A percentile compares a stretch with the other conserved stretches of the same genome.
Conservation (phyloP, 2,888 invertebrate species). For the Drosophila nr. perissopoda region DNA sequence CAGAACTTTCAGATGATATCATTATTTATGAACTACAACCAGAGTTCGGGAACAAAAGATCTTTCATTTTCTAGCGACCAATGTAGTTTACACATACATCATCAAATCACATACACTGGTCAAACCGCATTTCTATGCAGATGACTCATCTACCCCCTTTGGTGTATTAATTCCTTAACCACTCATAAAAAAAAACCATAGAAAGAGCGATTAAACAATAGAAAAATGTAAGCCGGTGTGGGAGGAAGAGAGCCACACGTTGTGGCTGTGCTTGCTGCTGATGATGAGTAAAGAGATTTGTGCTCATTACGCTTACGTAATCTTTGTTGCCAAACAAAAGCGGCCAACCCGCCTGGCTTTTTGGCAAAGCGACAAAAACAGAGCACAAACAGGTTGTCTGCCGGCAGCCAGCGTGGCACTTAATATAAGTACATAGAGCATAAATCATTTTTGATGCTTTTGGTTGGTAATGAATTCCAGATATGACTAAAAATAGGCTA, state of each 20-base stretch:
- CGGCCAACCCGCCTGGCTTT: conserved; percentile 1
- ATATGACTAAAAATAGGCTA: neutral
- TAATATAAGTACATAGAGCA: neutral
- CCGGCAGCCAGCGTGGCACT: conserved; percentile 16
- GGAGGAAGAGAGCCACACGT: neutral
- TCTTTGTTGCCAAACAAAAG: conserved; percentile 77
- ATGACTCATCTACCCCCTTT: conserved; percentile 38
- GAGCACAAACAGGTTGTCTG: conserved; percentile 44
- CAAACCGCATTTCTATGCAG: neutral
- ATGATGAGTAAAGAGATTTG: conserved; percentile 10
- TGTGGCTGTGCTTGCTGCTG: neutral
- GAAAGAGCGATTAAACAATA: conserved; percentile 16
- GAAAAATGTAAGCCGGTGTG: conserved; percentile 1
- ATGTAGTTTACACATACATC: neutral
- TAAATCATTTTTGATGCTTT: conserved; percentile 9
- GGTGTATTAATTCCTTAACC: neutral
- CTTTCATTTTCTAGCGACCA: neutral
- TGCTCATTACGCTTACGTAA: conserved; percentile 61
- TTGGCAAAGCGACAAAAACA: conserved; percentile 50
- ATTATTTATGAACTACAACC: neutral
- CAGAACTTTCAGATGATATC: neutral
- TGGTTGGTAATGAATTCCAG: conserved; percentile 1
- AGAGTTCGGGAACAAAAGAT: neutral
- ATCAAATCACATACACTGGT: neutral
- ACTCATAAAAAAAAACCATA: neutral